Base-by-base conservation (phyloP, 2,888 invertebrate genomes). In the Thereva nobilitata region DNA sequence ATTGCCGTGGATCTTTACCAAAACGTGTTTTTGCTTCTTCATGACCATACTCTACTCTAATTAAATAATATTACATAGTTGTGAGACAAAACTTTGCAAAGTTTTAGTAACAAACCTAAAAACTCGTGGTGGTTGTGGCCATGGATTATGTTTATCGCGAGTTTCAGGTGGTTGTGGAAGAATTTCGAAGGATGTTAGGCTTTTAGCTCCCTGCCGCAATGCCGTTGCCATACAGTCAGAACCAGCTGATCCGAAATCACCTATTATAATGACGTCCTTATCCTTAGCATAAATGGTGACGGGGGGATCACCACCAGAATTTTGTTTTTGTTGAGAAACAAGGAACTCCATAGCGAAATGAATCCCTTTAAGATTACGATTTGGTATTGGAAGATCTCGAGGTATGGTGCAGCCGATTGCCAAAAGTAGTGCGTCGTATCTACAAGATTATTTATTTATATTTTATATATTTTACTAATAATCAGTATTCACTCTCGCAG, bases 221-320 rank as follows among this genome's bases (percentile, higher is more conserved):
- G 97, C 95, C 0, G 98, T 99, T 12, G 95, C 98, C 79, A 99
- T 98, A 80, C 99, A 99, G 85, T 99, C 99, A 80, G 96, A 97
- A 0, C 94, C 94, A 2, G 95, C 95, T 77, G 95, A 94, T 0
- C 92, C 92, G 0, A 87, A 2, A 23, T 23, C 87, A 1, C 92
- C 93, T 72, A 99, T 95, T 64, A 99, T 89, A 68, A 99, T 87
- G 10, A 99, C 97, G 77, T 97, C 86, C 80, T 96, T 97, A 77
- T 92, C 95, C 78, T 94, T 91, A 9, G 98, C 98, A 68, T 88
- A 87, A 38, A 95, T 86, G 63, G 85, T 80, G 12, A 82, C 81
- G 70, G 83, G 82, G 64, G 23, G 2, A 23, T 76, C 82, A 73
- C 83, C 77, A 80, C 93, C 94, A 80, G 91, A 85, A 79, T 97